phyloP scores from a whole-genome alignment of 2,113 vertebrate genomes.

The Hiodon tergisus region DNA sequence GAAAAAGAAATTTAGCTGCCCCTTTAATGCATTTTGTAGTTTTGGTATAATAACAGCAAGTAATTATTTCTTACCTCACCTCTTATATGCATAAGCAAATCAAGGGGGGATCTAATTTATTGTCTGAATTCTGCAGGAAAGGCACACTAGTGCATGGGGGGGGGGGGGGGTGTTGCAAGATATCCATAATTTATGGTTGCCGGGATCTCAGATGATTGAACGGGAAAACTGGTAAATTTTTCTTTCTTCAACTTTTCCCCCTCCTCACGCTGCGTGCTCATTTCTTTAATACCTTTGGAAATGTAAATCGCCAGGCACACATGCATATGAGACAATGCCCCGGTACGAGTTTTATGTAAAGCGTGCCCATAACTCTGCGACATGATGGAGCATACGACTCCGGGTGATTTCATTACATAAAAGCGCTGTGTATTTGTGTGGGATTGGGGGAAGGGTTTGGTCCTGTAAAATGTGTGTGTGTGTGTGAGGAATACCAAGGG shows the following conservation, averaged over 20 bases:
- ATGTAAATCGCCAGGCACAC: conserved; percentile 68
- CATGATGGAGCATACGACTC: conserved; percentile 53
- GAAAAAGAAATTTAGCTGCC: no score
- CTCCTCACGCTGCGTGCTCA: conserved; percentile 44
- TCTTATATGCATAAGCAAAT: conserved; percentile 27
- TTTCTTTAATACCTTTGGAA: conserved; percentile 77
- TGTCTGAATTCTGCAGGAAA: conserved; percentile 47
- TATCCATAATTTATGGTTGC: conserved; percentile 69
- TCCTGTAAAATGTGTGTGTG: conserved; percentile 31
- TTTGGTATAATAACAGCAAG: background rate
- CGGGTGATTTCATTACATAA: conserved; percentile 72
- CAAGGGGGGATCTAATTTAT: conserved; percentile 63
- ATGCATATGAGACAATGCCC: conserved; percentile 53
- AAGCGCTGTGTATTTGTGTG: conserved; percentile 61
- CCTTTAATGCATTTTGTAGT: background rate
- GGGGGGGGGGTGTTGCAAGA: conserved; percentile 13
- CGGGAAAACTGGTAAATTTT: conserved; percentile 48
- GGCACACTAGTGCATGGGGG: conserved; percentile 16
- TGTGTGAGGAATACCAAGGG: conserved; percentile 13
- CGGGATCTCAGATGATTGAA: conserved; percentile 61
- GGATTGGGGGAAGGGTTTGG: conserved; percentile 1
- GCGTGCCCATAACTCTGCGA: conserved; percentile 59
- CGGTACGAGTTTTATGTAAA: conserved; percentile 74
- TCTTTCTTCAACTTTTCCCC: conserved; percentile 34
- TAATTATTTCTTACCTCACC: background rate